Evolutionary conservation across 1,140 invertebrate genomes (phyloP), one percentile per base, ranked within the genome.

Genomic region (Oryctes rhinoceros): DNA sequence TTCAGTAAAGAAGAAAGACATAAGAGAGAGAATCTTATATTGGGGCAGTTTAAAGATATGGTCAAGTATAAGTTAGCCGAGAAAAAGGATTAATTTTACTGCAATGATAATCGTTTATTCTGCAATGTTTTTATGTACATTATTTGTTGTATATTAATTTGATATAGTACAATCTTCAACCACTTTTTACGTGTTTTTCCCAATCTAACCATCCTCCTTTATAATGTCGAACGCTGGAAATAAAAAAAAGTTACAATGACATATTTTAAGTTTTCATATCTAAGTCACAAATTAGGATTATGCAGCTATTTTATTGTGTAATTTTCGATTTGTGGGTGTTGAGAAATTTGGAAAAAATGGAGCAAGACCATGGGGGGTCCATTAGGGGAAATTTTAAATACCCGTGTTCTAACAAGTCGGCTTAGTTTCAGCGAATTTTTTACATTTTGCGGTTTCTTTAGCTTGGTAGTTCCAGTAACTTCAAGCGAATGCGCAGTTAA

Each of bases 1-100:
- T 99, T 99, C 87, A 99, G 97, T 87, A 97, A 98, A 89, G 98
- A 99, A 89, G 98, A 99, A 89, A 90, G 98, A 82, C 92, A 96
- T 82, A 99, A 99, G 87, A 90, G 98, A 76, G 98, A 99, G 89
- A 97, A 96, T 87, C 95, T 97, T 85, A 99, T 99, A 86, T 90
- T 99, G 35, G 93, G 96, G 75, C 98, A 99, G 87, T 99, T 99
- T 87, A 92, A 94, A 82, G 96, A 97, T 83, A 97, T 98, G 93
- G 93, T 98, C 39, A 91, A 92, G 78, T 91, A 92, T 4, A 94
- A 94, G 86, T 85, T 93, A 37, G 88, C 89, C 4, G 89, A 90
- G 30, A 90, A 91, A 79, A 88, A 90, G 44, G 89, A 89, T 11
- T 90, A 88, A 83, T 47, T 76, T 13, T 81, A 79, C 78, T 44